Evolutionary conservation across 2,113 vertebrate species (phyloP), one percentile per base, ranked within the genome.

Genomic region (Nannobrachium achirus): DNA sequence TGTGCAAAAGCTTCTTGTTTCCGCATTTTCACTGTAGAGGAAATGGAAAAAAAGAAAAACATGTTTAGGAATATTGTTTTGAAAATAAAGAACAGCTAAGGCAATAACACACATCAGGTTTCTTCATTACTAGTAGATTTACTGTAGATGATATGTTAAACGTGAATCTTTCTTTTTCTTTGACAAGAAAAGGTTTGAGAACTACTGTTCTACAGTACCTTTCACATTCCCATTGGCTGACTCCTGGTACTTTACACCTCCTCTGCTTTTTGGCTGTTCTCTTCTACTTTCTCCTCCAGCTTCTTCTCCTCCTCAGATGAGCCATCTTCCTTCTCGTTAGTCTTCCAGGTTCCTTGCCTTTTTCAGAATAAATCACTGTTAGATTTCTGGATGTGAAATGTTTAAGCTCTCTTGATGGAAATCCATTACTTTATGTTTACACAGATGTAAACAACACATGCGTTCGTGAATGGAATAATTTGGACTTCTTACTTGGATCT

Each of bases 261-360:
- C 85, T 98, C 96, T 69, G 95, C 94, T 92, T 98, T 99, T 82
- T 98, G 97, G 85, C 95, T 97, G 85, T 96, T 98, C 91, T 96
- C 95, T 86, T 98, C 96, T 79, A 96, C 81, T 93, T 98, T 92
- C 93, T 98, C 93, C 93, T 98, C 97, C 92, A 92, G 95, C 90
- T 91, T 99, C 90, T 91, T 92, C 84, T 91, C 91, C 77, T 93
- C 92, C 76, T 93, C 92, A 25, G 86, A 80, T 10, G 89, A 90
- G 2, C 90, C 91, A 6, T 83, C 71, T 76, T 93, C 92, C 86
- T 96, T 97, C 83, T 96, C 96, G 71, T 95, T 95, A 58, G 96
- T 94, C 94, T 97, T 93, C 92, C 92, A 93, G 80, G 86, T 89
- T 38, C 92, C 92, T 80, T 92, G 88, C 78, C 92, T 93, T 67